Base-by-base conservation (phyloP, 2,888 invertebrate species). In the Tetragonula carbonaria region DNA sequence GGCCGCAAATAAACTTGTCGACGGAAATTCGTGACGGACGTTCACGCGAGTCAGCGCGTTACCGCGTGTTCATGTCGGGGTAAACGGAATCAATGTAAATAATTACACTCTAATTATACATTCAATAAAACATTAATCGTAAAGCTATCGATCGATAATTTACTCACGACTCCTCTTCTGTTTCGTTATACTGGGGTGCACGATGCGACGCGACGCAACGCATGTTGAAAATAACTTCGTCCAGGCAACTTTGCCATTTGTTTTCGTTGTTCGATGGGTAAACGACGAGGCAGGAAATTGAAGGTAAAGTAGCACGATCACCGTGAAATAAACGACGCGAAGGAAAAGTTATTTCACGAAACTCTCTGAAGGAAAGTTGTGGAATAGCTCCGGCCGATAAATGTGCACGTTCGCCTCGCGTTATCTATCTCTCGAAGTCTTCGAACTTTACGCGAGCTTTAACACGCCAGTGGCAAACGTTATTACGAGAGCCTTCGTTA, bases 61-160 rank as follows among this genome's bases (percentile, higher is more conserved):
- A 1, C 50, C 50, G 62, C 38, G 62, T n/a, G 21, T 28, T 14
- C 67, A n/a, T 84, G 82, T 85, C 82, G 84, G 76, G 77, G 82
- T 91, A 87, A 87, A 83, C 87, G 91, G 85, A 90, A 85, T 91
- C 88, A 76, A 88, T 91, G 91, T 91, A 91, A 87, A 91, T 91
- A 91, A 45, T 23, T 74, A 78, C 86, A 81, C 67, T 86, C 84
- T 76, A 88, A 86, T 75, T 85, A 90, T 81, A 85, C 82, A 88
- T 83, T 85, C 83, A 90, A 90, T 90, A 90, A 90, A 90, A 87
- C 81, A 87, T 87, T 88, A 84, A 87, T 84, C 88, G 88, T 87
- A 87, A 87, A 72, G 50, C n/a, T 23, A 14, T 53, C 62, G 28
- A 16, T 62, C 62, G 28, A 28, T 28, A 62, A 62, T 62, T 62